Evolutionary conservation across 2,888 invertebrate genomes (phyloP), one percentile per base, ranked within the genome.

Genomic region (Troilus luridus): DNA sequence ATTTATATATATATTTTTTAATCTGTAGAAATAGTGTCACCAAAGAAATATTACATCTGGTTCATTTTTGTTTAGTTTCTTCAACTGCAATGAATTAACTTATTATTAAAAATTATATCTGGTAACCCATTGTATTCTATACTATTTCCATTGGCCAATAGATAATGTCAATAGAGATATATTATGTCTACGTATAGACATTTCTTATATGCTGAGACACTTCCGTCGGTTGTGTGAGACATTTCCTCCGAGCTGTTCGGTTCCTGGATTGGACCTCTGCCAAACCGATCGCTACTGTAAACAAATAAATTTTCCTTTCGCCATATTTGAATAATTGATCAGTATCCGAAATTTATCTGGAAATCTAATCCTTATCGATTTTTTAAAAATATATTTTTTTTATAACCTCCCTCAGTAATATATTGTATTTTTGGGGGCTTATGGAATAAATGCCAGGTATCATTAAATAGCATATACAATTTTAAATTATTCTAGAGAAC

Each of bases 241-340:
- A 41, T 41, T 41, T 41, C 41, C 41, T 41, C 41, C 10, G 1
- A 1, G 27, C 72, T 19, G 27, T 24, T 24, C 12, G 27, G 67
- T 24, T 24, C 27, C 9, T 8, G 8, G 1, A 17, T 77, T 77
- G 72, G 72, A 77, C 0, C 17, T 6, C 27, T 1, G 72, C 72
- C 72, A 77, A 41, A 27, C 72, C 41, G 14, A 77, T 7, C 41
- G 72, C 41, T 17, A 27, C 72, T 7, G 72, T 77, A 77, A 77
- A 77, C 72, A 77, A 41, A 77, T 77, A 77, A 77, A 77, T 77
- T 77, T 77, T 41, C 14, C 72, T 77, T 77, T 27, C 41, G 14
- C 17, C 17, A 41, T 6, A 17, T 77, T 41, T 27, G 17, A 41
- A 27, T 41, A 77, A 77, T 12, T 41, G 27, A 77, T 77, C 27